Percentiles rank a stretch among this genome's conserved stretches.
These are phyloP conservation scores for Cremastinae sp. DNA, from an alignment of 2,888 invertebrate species.

Conservation along the genomic window DNA sequence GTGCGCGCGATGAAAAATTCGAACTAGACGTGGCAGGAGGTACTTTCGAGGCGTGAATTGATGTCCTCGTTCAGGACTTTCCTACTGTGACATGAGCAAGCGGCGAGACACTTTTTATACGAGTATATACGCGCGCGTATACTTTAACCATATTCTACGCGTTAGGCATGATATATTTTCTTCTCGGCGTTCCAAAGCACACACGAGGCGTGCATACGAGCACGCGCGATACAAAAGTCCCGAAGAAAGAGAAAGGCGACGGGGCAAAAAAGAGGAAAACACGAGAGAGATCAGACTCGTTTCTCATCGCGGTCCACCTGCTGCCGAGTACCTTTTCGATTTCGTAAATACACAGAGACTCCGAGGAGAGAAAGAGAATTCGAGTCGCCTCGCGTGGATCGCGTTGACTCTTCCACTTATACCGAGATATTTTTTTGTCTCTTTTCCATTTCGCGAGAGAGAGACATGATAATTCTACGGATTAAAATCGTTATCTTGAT, in stretches of 20 bases:
- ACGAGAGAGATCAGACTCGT: slow-evolving; percentile 6
- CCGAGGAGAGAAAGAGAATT: no score
- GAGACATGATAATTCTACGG: slow-evolving; percentile 24
- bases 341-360: slow-evolving; percentile 40
- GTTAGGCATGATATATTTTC: slow-evolving; percentile 25
- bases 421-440: no score
- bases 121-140: not conserved
- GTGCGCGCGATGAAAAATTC: slow-evolving; percentile 28
- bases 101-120: slow-evolving; percentile 10
- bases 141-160: slow-evolving; percentile 20
- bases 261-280: no score
- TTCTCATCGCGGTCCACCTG: slow-evolving; percentile 38
- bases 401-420: slow-evolving; percentile 51
- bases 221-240: slow-evolving; percentile 22
- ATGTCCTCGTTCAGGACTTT: slow-evolving; percentile 41
- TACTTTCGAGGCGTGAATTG: slow-evolving; percentile 52
- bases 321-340: slow-evolving; percentile 32
- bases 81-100: not conserved
- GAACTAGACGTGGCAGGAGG: slow-evolving; percentile 33
- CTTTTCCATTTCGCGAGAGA: slow-evolving; percentile 14
- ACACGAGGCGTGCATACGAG: not conserved
- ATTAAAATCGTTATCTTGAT: slow-evolving; percentile 23
- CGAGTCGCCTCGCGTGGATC: not conserved
- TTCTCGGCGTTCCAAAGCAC: not conserved
- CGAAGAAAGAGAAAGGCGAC: not conserved